These are phyloP conservation scores for Trigoniulus corallinus DNA, from an alignment of 1,140 invertebrate genomes.

Conservation along the genomic window DNA sequence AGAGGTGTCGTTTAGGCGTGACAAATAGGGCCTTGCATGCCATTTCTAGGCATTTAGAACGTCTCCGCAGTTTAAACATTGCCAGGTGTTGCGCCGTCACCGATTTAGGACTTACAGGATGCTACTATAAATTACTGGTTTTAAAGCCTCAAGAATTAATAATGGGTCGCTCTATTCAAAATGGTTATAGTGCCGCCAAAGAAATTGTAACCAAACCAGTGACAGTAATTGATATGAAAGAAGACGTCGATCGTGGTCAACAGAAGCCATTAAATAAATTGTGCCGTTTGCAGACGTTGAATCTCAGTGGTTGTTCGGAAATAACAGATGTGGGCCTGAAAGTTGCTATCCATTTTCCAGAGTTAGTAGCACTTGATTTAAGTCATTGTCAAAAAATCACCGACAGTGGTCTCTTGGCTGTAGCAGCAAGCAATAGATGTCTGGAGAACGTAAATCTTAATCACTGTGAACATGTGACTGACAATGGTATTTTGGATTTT, in stretches of 20 bases:
- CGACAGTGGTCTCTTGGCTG: slow-evolving; percentile 37
- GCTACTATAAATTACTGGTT: not conserved
- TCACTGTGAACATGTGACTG: slow-evolving; percentile 43
- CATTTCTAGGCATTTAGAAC: slow-evolving; percentile 37
- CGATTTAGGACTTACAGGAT: slow-evolving; percentile 37
- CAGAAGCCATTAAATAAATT: not conserved
- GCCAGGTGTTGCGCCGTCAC: slow-evolving; percentile 44
- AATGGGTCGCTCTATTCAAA: too few relatives aligned
- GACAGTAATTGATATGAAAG: too few relatives aligned
- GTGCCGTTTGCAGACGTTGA: slow-evolving; percentile 32
- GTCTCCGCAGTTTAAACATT: slow-evolving; percentile 39
- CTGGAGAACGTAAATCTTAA: slow-evolving; percentile 46
- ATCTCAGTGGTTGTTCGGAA: slow-evolving; percentile 44
- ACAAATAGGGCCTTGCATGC: slow-evolving; percentile 41
- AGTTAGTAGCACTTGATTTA: slow-evolving; percentile 39
- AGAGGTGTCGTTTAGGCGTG: slow-evolving; percentile 44
- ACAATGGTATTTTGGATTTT: slow-evolving; percentile 39
- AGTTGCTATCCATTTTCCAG: slow-evolving; percentile 43
- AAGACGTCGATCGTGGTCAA: too few relatives aligned
- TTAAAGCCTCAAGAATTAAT: not conserved
- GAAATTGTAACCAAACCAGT: too few relatives aligned
- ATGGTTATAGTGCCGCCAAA: too few relatives aligned
- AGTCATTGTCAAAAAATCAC: slow-evolving; percentile 48
- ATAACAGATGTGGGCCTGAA: slow-evolving; percentile 51
- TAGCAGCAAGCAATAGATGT: slow-evolving; percentile 45